phyloP scores from a whole-genome alignment of 1,140 invertebrate species.

The Pentalonia nigronervosa region DNA sequence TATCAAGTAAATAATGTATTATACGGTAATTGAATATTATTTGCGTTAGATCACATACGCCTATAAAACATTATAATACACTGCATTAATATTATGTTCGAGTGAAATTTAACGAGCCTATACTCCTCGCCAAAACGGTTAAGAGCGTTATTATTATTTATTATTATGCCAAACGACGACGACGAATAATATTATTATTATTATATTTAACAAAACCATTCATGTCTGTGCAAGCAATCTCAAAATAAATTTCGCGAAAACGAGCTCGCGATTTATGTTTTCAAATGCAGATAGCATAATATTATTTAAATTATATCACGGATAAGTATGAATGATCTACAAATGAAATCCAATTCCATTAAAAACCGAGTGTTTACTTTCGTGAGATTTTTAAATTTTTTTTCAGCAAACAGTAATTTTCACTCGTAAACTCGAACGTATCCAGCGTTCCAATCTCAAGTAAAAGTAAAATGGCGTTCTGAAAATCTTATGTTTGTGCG shows the following conservation, averaged over 20 bases:
- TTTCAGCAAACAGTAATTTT: slow-evolving; percentile 24
- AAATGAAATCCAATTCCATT: slow-evolving; percentile 23
- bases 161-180: not conserved
- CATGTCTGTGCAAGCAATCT: not conserved
- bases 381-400: slow-evolving; percentile 21
- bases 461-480: not conserved
- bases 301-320: slow-evolving; percentile 39
- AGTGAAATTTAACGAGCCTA: not conserved
- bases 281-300: not conserved
- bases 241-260: not conserved
- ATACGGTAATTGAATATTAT: not conserved
- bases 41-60: not conserved
- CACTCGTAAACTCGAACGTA: slow-evolving; percentile 1
- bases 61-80: not conserved
- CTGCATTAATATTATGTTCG: not conserved
- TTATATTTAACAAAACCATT: not conserved
- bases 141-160: not conserved
- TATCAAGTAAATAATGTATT: not conserved
- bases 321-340: not conserved
- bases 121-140: not conserved
- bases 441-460: not conserved
- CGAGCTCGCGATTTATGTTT: not conserved
- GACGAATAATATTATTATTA: not conserved
- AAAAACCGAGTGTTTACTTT: slow-evolving; percentile 13
- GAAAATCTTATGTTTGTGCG: not conserved